A percentile compares a stretch with the other conserved stretches of the same genome.
Evolutionary conservation across 2,888 invertebrate genomes (phyloP).

Genomic region (Acanthosepion lycidas): DNA sequence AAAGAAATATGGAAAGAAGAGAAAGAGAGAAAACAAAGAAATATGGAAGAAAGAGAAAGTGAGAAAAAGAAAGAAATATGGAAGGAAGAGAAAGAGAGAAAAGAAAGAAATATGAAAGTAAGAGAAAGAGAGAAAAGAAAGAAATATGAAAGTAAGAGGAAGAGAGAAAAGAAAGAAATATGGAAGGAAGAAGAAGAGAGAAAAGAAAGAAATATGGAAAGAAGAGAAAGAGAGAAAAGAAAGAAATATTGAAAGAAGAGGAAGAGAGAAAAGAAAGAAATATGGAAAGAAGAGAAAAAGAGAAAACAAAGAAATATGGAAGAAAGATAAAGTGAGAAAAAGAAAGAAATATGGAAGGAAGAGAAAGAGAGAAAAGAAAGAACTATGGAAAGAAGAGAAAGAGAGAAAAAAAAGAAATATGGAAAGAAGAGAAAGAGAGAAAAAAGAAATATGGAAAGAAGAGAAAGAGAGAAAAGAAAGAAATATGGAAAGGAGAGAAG

Average conservation of each 20-base stretch:
- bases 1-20: too few relatives aligned
- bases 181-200: background rate
- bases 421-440: too few relatives aligned
- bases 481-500: too few relatives aligned
- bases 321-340: background rate
- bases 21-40: background rate
- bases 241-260: background rate
- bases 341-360: too few relatives aligned
- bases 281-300: too few relatives aligned
- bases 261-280: background rate
- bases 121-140: background rate
- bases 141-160: too few relatives aligned
- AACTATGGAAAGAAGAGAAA: background rate
- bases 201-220: too few relatives aligned
- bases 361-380: background rate
- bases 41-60: background rate
- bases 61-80: background rate
- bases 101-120: background rate
- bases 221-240: background rate
- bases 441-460: background rate
- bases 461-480: background rate
- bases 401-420: background rate
- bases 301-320: background rate
- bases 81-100: too few relatives aligned
- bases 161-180: background rate